Conservation (phyloP, 37 sponge, comb jelly and placozoan genomes). For the Aphrocallistes beatrix region DNA sequence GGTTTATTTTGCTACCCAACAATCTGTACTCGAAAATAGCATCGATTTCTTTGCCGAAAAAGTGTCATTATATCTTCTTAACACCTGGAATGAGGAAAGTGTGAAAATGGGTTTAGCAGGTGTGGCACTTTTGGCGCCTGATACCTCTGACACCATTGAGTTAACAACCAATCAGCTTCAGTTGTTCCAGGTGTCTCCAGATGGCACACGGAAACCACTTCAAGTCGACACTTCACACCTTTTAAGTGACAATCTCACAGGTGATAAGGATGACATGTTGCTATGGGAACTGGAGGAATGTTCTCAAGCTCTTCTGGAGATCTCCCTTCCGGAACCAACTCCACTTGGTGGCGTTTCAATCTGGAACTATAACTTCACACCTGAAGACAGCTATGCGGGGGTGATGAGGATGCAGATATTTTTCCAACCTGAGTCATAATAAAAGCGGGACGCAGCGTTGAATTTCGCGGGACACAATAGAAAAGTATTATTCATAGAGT, state of each 20-base stretch:
- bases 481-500: too few species aligned
- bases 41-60: too few species aligned
- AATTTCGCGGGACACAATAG: too few species aligned
- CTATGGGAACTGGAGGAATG: constrained; percentile 32
- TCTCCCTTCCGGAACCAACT: constrained; percentile 32
- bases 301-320: constrained; percentile 20
- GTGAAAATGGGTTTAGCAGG: not conserved
- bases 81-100: too few species aligned
- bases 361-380: constrained; percentile 86
- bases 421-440: too few species aligned
- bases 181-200: not conserved
- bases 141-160: not conserved
- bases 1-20: too few species aligned
- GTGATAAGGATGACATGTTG: constrained; percentile 71
- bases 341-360: constrained; percentile 38
- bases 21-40: too few species aligned
- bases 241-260: constrained; percentile 50
- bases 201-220: not conserved
- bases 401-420: constrained; percentile 31
- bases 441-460: too few species aligned
- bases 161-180: not conserved
- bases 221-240: not conserved
- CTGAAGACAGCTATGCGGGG: constrained; percentile 81
- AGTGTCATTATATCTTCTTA: too few species aligned
- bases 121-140: constrained; percentile 5